A percentile compares a stretch with the other conserved stretches of the same genome.
These are phyloP conservation scores for Plodia interpunctella DNA, from an alignment of 1,140 invertebrate genomes.

Conservation along the genomic window DNA sequence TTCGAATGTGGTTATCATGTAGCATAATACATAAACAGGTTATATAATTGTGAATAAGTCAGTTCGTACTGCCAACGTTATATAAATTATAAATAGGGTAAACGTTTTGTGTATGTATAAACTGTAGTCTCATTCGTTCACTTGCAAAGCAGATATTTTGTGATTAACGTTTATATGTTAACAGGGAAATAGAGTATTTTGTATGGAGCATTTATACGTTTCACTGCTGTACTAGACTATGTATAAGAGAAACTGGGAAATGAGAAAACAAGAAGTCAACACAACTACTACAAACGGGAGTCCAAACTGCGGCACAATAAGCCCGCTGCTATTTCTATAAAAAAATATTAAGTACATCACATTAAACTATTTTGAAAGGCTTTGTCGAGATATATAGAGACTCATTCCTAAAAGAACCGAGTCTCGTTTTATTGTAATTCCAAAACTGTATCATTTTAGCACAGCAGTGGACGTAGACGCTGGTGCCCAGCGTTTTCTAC, in stretches of 20 bases:
- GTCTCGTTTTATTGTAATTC: background rate
- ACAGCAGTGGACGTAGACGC: background rate
- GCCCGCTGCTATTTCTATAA: no score
- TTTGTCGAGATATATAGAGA: no score
- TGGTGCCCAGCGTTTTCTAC: slow-evolving; percentile 14
- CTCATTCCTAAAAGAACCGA: background rate
- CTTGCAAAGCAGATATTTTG: slow-evolving; percentile 2
- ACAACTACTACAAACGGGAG: no score
- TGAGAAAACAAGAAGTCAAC: no score
- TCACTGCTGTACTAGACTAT: background rate
- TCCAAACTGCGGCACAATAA: no score
- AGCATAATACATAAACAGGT: slow-evolving; percentile 1
- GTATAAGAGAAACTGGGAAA: no score
- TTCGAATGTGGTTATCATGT: background rate
- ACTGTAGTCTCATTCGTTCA: background rate
- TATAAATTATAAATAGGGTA: slow-evolving; percentile 3
- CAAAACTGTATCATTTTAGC: background rate
- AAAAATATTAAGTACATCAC: no score
- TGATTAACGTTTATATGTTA: background rate
- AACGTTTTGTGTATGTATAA: background rate
- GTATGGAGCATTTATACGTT: background rate
- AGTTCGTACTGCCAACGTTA: slow-evolving; percentile 5
- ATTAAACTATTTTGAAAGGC: no score
- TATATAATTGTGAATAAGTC: background rate
- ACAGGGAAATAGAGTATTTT: background rate